Base-by-base conservation (phyloP, 2,888 invertebrate species). In the Eupithecia abbreviata region DNA sequence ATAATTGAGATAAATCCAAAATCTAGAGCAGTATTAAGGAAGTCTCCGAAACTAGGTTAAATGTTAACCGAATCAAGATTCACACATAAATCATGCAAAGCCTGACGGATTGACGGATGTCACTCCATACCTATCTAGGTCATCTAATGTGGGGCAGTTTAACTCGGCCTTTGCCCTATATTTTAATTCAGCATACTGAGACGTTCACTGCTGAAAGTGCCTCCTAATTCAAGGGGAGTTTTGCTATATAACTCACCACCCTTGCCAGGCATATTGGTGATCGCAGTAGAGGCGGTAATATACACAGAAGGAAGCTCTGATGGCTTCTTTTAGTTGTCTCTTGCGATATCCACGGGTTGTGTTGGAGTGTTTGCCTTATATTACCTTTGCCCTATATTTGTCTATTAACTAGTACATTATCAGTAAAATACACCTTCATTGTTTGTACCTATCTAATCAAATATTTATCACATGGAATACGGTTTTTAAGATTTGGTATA, bases 71-170 rank as follows among this genome's bases (percentile, higher is more conserved):
- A 42, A n/a, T 13, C 7, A 66, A 42, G 66, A 66, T 66, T 66
- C 66, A 66, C 66, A 42, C 15, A 66, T 66, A 15, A 66, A 66
- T 66, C 66, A 66, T 41, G 10, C 62, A 30, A 62, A 62, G 62
- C 62, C 62, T 42, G 41, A 4, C 15, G 66, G 66, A 66, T 66
- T 42, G 66, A 66, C 42, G 66, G 66, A 66, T 66, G 66, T 66
- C 18, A 15, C 66, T 42, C 41, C 42, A 42, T 42, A 42, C 4
- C 62, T 62, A 42, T 66, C 42, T 42, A 42, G 66, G 66, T 66
- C 66, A 66, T 66, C 42, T 62, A 9, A 66, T 66, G 41, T 66
- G 42, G 66, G 42, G 13, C 66, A 66, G 41, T 13, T 41, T 65
- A 9, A 12, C 30, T 30, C 58, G n/a, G 7, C 58, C 58, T 58